Conservation (phyloP, 2,888 invertebrate genomes). For the Thereva nobilitata region DNA sequence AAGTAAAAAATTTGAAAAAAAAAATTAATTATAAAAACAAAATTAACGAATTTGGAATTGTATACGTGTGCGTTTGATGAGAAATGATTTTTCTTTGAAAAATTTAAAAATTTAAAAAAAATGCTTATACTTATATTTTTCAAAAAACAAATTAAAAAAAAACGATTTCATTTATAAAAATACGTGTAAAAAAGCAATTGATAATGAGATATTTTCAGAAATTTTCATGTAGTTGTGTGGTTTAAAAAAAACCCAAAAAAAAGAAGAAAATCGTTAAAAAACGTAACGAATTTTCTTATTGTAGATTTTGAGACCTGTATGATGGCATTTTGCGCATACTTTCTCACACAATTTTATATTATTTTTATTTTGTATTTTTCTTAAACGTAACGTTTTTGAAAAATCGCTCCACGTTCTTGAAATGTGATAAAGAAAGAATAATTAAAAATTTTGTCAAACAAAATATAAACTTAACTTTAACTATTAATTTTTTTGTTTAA, state of each 20-base stretch:
- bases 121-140: neutral
- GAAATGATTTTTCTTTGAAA: constrained; percentile 15
- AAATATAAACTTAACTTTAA: too few relatives aligned
- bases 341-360: neutral
- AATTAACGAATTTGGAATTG: constrained; percentile 29
- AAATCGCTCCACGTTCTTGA: constrained; percentile 27
- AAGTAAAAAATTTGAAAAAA: too few relatives aligned
- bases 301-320: too few relatives aligned
- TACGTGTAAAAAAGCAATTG: constrained; percentile 31
- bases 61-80: constrained; percentile 25
- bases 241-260: too few relatives aligned
- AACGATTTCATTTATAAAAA: constrained; percentile 12
- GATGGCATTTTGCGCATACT: too few relatives aligned
- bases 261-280: too few relatives aligned
- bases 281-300: too few relatives aligned
- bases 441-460: too few relatives aligned
- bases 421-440: constrained; percentile 28
- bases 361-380: constrained; percentile 12
- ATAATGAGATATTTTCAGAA: constrained; percentile 17
- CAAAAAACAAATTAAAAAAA: neutral
- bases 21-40: neutral
- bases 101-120: constrained; percentile 1
- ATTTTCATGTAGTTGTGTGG: too few relatives aligned
- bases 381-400: constrained; percentile 11
- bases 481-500: constrained; percentile 17